phyloP scores from a whole-genome alignment of 2,113 vertebrate genomes.

The Poicephalus meyeri region DNA sequence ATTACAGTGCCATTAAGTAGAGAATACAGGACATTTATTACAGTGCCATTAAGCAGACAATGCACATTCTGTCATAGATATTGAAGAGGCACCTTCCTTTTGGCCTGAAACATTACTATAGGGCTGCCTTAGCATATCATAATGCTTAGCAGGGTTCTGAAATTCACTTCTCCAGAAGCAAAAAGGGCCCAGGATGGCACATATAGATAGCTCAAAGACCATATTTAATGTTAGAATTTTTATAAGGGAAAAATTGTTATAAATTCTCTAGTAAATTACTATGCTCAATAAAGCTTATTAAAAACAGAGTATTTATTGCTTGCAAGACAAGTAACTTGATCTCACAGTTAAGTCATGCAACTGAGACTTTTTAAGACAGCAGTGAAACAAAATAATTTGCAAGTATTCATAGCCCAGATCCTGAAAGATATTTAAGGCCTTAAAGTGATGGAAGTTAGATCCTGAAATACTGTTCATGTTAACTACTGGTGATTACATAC shows the following conservation, averaged over 20 bases:
- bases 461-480: not conserved
- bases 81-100: not conserved
- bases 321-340: not conserved
- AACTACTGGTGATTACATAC: not conserved
- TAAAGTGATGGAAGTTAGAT: not conserved
- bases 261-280: not conserved
- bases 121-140: not conserved
- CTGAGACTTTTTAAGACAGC: not conserved
- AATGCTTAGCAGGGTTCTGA: not conserved
- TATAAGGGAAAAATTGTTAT: not conserved
- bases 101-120: not conserved
- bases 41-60: not conserved
- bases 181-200: not conserved
- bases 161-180: not conserved
- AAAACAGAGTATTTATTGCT: not conserved
- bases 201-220: not conserved
- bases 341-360: not conserved
- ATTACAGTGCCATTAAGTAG: not conserved
- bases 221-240: not conserved
- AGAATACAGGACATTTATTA: not conserved
- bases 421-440: not conserved
- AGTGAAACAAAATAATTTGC: not conserved
- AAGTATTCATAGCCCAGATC: not conserved
- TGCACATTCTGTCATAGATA: not conserved
- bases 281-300: not conserved